Evolutionary conservation across 2,113 vertebrate species (phyloP).

Genomic region (Macroglossus sobrinus): DNA sequence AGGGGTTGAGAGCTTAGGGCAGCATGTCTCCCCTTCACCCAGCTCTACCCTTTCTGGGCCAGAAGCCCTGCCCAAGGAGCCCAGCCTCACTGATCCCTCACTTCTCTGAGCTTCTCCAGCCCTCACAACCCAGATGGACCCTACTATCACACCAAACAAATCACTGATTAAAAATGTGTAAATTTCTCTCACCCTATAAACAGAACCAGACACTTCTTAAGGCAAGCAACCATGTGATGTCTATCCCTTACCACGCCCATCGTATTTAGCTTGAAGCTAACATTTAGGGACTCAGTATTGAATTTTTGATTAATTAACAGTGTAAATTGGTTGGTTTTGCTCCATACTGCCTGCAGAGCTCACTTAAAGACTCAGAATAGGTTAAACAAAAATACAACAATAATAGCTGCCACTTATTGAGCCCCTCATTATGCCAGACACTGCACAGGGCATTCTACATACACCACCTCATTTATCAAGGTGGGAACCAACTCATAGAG

Average conservation of each 20-base stretch:
- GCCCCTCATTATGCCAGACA: background rate
- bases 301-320: conserved; percentile 35
- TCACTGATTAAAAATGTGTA: background rate
- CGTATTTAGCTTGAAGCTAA: background rate
- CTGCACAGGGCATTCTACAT: background rate
- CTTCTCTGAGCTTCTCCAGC: background rate
- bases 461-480: background rate
- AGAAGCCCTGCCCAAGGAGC: background rate
- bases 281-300: background rate
- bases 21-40: background rate
- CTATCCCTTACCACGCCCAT: background rate
- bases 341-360: background rate
- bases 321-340: background rate
- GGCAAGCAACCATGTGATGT: background rate
- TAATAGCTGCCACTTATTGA: background rate
- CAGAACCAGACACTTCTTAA: background rate
- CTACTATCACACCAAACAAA: background rate
- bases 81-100: background rate
- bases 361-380: background rate
- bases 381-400: background rate
- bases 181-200: background rate
- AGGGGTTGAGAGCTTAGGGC: background rate
- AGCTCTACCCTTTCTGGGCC: background rate
- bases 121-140: background rate
- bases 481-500: background rate